Evolutionary conservation across 1,140 invertebrate species (phyloP).

Genomic region (Whitmania pigra): DNA sequence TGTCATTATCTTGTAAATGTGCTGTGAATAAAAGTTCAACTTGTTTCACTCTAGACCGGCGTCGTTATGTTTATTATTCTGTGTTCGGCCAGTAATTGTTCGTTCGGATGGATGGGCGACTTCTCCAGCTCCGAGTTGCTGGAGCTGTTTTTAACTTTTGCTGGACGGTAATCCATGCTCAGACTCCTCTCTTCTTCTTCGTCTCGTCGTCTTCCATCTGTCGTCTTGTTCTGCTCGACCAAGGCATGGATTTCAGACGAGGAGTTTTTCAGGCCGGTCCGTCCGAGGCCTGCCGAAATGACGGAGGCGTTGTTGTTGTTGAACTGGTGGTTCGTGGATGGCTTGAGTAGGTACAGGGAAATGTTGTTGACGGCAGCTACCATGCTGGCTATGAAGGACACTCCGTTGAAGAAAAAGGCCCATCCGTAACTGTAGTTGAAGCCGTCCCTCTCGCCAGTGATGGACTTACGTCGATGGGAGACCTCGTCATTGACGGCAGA

Average conservation of each 20-base stretch:
- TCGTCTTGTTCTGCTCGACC: not conserved
- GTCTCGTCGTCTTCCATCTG: too few relatives aligned
- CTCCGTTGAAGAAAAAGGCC: conserved; percentile 34
- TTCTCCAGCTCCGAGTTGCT: not conserved
- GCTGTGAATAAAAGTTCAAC: too few relatives aligned
- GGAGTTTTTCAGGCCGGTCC: not conserved
- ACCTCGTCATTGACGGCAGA: conserved; percentile 37
- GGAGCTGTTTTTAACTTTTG: not conserved
- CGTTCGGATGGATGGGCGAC: not conserved
- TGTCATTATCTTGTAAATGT: too few relatives aligned
- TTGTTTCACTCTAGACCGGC: not conserved
- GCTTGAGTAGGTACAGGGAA: conserved; percentile 28
- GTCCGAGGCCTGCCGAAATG: not conserved
- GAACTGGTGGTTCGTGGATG: not conserved
- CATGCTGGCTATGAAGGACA: conserved; percentile 31
- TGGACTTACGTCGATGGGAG: conserved; percentile 28
- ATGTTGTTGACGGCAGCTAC: conserved; percentile 32
- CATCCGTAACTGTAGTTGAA: conserved; percentile 35
- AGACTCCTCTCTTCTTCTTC: not conserved
- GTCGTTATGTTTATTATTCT: conserved; percentile 1
- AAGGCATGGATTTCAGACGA: conserved; percentile 1
- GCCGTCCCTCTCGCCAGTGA: conserved; percentile 23
- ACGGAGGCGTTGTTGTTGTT: not conserved
- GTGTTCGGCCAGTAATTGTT: conserved; percentile 4
- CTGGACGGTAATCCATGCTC: not conserved